Conservation (phyloP, 2,888 invertebrate genomes). For the Capitulum mitella region DNA sequence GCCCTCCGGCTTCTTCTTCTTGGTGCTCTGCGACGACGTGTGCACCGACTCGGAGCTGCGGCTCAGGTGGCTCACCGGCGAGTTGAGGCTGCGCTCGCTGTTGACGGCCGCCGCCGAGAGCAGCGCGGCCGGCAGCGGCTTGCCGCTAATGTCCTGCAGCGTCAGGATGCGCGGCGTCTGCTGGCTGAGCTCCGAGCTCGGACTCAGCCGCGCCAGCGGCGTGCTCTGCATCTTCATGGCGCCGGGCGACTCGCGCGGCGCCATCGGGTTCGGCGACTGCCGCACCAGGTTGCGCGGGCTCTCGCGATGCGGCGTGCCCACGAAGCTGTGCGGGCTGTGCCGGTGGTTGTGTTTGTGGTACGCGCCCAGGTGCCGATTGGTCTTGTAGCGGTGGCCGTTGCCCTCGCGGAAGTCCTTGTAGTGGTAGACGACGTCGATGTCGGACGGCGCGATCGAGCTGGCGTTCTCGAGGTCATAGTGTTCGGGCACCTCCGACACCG, state of each 20-base stretch:
- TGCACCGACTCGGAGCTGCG: conserved; percentile 55
- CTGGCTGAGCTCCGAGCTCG: conserved; percentile 82
- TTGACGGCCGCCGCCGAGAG: conserved; percentile 76
- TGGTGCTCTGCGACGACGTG: conserved; percentile 40
- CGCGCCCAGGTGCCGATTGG: conserved; percentile 55
- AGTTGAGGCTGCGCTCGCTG: conserved; percentile 83
- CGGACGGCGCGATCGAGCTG: conserved; percentile 93
- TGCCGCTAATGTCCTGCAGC: conserved; percentile 85
- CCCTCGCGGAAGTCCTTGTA: conserved; percentile 89
- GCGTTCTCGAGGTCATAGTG: conserved; percentile 96
- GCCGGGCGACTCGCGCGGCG: conserved; percentile 35
- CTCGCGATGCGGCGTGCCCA: conserved; percentile 59
- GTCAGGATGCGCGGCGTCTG: conserved; percentile 90
- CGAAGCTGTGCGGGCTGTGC: conserved; percentile 63
- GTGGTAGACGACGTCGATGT: conserved; percentile 92
- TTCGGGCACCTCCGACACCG: conserved; percentile 76
- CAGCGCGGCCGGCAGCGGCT: conserved; percentile 79
- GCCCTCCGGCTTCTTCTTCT: conserved; percentile 39
- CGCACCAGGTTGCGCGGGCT: conserved; percentile 43
- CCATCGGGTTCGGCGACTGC: conserved; percentile 39
- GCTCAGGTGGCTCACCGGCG: conserved; percentile 81
- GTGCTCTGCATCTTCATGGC: conserved; percentile 68
- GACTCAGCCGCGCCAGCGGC: conserved; percentile 79
- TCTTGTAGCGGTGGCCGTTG: conserved; percentile 72
- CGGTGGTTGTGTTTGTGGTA: conserved; percentile 59